These are phyloP conservation scores for Cyrtodaria siliqua DNA, from an alignment of 2,888 invertebrate species.

Conservation along the genomic window DNA sequence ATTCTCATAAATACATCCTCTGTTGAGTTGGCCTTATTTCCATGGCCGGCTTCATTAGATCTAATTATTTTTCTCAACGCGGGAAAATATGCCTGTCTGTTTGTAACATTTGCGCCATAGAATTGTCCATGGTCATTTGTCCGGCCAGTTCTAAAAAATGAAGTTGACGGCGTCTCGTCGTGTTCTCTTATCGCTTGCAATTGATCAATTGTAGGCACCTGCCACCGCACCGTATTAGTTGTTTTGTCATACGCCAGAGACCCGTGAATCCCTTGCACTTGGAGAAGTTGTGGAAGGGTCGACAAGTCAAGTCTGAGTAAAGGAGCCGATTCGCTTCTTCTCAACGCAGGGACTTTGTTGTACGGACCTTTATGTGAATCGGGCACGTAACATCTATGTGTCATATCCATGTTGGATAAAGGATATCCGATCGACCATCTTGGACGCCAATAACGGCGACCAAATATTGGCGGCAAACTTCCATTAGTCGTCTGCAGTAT, in stretches of 20 bases:
- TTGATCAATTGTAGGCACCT: too few relatives aligned
- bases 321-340: slow-evolving; percentile 18
- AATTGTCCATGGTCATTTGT: not conserved
- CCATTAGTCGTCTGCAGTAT: slow-evolving; percentile 67
- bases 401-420: not conserved
- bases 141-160: too few relatives aligned
- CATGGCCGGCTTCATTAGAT: not conserved
- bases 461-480: slow-evolving; percentile 33
- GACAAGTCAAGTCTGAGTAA: slow-evolving; percentile 22
- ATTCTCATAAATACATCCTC: not conserved
- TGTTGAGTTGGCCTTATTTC: not conserved
- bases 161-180: too few relatives aligned
- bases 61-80: not conserved
- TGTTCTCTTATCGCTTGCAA: not conserved
- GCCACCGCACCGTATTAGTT: too few relatives aligned
- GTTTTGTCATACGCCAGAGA: slow-evolving; percentile 13
- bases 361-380: too few relatives aligned
- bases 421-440: slow-evolving; percentile 5
- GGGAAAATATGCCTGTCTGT: not conserved
- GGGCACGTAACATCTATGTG: not conserved
- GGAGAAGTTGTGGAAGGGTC: slow-evolving; percentile 28
- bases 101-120: too few relatives aligned
- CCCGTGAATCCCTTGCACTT: slow-evolving; percentile 40
- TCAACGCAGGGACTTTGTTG: too few relatives aligned
- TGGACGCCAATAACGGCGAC: slow-evolving; percentile 27